A percentile compares a stretch with the other conserved stretches of the same genome.
These are phyloP conservation scores for Enhydra lutris DNA, from an alignment of 2,113 vertebrate genomes.

Conservation along the genomic window DNA sequence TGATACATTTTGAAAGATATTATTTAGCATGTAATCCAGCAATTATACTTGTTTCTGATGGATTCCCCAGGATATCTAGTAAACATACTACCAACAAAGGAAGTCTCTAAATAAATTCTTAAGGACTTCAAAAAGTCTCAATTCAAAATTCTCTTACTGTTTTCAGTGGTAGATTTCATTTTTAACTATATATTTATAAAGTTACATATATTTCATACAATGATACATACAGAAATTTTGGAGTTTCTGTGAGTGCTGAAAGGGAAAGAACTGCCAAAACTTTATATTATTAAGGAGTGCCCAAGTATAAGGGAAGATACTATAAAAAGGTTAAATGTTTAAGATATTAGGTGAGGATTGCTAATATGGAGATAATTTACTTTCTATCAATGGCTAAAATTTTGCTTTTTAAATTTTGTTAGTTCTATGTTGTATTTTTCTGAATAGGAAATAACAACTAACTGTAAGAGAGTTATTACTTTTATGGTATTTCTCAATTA, in stretches of 20 bases:
- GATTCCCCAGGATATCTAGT: not conserved
- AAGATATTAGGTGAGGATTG: not conserved
- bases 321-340: not conserved
- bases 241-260: not conserved
- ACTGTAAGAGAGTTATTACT: not conserved
- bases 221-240: not conserved
- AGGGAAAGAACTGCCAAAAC: not conserved
- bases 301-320: not conserved
- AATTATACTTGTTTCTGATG: not conserved
- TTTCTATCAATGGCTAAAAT: not conserved
- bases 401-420: not conserved
- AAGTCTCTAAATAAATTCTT: not conserved
- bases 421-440: not conserved
- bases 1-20: not conserved
- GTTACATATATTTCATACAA: not conserved
- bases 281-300: not conserved
- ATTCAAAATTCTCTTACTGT: not conserved
- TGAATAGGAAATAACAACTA: not conserved
- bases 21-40: not conserved
- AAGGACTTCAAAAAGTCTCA: not conserved
- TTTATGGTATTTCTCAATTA: not conserved
- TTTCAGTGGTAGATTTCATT: constrained; percentile 6
- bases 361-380: not conserved
- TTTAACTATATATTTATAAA: not conserved
- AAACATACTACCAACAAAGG: not conserved